Evolutionary conservation across 35 echinoderm and acorn worm genomes (phyloP).

Genomic region (Hemicentrotus pulcherrimus): DNA sequence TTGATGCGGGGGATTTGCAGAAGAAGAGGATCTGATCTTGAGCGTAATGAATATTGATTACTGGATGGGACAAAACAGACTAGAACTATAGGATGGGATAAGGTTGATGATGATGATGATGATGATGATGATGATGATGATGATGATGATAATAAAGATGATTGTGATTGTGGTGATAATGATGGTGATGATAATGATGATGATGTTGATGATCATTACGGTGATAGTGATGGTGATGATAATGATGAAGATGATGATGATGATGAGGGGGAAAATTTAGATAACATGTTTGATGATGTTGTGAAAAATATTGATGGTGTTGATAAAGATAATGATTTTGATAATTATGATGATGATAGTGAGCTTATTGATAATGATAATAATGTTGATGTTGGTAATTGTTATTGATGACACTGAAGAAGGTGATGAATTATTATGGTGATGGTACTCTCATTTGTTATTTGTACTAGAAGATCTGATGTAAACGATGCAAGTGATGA

Average conservation of each 20-base stretch:
- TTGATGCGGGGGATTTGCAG: too few relatives aligned
- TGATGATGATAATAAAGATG: neutral
- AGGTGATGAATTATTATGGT: too few relatives aligned
- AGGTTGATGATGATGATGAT: neutral
- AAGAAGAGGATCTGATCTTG: too few relatives aligned
- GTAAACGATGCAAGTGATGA: neutral
- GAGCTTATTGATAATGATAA: neutral
- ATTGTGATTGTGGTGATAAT: neutral
- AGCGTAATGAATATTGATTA: neutral
- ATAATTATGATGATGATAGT: neutral
- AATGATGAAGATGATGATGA: neutral
- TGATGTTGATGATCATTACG: neutral
- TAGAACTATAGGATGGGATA: too few relatives aligned
- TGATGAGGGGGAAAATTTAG: neutral
- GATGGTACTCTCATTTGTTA: too few relatives aligned
- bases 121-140: constrained; percentile 6
- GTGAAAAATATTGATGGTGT: neutral
- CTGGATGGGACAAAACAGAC: too few relatives aligned
- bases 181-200: neutral
- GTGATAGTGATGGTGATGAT: neutral
- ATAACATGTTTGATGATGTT: neutral
- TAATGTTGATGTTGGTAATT: neutral
- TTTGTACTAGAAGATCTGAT: neutral
- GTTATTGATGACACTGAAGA: too few relatives aligned
- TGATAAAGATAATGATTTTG: neutral